Conservation (phyloP, 2,888 invertebrate genomes). For the Seira musarum region DNA sequence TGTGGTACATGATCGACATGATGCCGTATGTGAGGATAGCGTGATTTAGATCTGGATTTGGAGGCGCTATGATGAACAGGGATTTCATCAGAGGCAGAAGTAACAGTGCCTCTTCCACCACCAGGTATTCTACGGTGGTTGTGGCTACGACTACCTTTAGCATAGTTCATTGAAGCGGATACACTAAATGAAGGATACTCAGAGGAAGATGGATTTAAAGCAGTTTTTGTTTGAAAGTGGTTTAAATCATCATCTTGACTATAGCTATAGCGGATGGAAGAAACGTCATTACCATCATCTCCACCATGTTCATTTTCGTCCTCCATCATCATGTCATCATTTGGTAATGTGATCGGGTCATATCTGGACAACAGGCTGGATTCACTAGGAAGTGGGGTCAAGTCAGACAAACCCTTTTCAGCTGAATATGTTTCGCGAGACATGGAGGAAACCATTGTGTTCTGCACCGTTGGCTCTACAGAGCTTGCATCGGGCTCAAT, state of each 20-base stretch:
- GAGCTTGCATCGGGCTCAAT: constrained; percentile 16
- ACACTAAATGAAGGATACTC: constrained; percentile 44
- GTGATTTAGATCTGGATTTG: neutral
- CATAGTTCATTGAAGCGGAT: constrained; percentile 46
- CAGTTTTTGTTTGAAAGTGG: constrained; percentile 47
- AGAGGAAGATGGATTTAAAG: constrained; percentile 24
- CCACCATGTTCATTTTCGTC: neutral
- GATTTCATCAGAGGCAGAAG: constrained; percentile 23
- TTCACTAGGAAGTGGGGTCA: neutral
- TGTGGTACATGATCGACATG: constrained; percentile 29
- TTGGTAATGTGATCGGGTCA: constrained; percentile 15
- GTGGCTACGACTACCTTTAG: neutral
- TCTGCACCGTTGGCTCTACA: constrained; percentile 24
- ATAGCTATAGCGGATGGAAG: neutral
- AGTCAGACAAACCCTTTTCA: neutral
- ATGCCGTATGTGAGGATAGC: constrained; percentile 9
- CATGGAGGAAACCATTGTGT: constrained; percentile 16
- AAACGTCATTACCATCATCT: constrained; percentile 31
- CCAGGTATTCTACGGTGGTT: constrained; percentile 27
- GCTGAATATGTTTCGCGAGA: constrained; percentile 24
- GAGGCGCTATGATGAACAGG: neutral
- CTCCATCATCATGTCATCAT: constrained; percentile 25
- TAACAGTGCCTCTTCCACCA: constrained; percentile 30
- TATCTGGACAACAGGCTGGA: constrained; percentile 20
- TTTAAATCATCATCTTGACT: constrained; percentile 17